A percentile compares a stretch with the other conserved stretches of the same genome.
phyloP scores from a whole-genome alignment of 1,140 invertebrate genomes.

The Mizuhopecten yessoensis region DNA sequence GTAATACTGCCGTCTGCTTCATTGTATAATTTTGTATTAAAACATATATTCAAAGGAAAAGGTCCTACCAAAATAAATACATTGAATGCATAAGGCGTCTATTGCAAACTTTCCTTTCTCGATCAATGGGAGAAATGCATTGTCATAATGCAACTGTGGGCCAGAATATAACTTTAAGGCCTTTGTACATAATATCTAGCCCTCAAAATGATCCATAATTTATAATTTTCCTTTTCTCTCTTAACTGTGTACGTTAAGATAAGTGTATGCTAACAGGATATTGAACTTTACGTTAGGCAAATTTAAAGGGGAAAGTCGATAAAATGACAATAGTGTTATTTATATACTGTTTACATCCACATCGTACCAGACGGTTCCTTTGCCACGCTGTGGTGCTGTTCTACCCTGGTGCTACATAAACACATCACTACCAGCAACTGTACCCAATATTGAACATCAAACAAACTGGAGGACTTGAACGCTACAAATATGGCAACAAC shows the following conservation, averaged over 20 bases:
- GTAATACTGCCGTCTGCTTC: too few species aligned
- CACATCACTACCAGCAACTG: not conserved
- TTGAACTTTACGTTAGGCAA: not conserved
- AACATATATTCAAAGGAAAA: too few species aligned
- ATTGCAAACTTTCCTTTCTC: not conserved
- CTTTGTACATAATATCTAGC: conserved; percentile 4
- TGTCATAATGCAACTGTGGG: not conserved
- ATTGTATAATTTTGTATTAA: too few species aligned
- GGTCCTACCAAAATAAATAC: too few species aligned
- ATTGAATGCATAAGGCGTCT: not conserved
- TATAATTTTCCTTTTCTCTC: not conserved
- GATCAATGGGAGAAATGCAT: not conserved
- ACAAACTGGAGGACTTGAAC: not conserved
- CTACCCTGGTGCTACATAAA: not conserved
- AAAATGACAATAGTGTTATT: not conserved
- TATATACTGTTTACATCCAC: not conserved
- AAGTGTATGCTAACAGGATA: not conserved
- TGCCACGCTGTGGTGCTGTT: not conserved
- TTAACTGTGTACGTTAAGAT: not conserved
- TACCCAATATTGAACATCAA: not conserved
- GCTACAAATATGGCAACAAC: not conserved
- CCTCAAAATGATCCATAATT: not conserved
- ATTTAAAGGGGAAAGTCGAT: conserved; percentile 8
- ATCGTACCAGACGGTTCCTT: not conserved
- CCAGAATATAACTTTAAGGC: not conserved